These are phyloP conservation scores for Drosophila quadrilineata DNA, from an alignment of 1,140 invertebrate genomes.

Conservation along the genomic window DNA sequence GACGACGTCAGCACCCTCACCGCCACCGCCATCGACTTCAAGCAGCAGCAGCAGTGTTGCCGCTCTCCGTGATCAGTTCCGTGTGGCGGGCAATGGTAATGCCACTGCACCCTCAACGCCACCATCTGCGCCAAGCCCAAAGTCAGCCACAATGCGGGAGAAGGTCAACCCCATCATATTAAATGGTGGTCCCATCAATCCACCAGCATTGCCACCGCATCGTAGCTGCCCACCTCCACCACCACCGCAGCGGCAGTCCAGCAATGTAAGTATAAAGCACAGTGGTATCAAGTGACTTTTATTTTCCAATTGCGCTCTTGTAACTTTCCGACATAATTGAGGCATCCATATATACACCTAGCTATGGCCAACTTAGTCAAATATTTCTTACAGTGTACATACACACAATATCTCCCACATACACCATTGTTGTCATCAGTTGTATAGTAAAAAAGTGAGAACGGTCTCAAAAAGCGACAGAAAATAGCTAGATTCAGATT, in stretches of 20 bases:
- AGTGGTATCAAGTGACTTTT: slow-evolving; percentile 44
- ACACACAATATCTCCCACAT: no score
- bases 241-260: slow-evolving; percentile 73
- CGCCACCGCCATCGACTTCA: slow-evolving; percentile 57
- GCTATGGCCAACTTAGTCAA: no score
- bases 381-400: no score
- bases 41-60: slow-evolving; percentile 72
- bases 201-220: slow-evolving; percentile 76
- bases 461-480: no score
- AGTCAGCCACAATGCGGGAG: slow-evolving; percentile 50
- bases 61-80: slow-evolving; percentile 71
- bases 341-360: no score
- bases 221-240: slow-evolving; percentile 76
- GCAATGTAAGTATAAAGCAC: slow-evolving; percentile 72
- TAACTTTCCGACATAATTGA: no score
- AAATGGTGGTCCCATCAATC: slow-evolving; percentile 71
- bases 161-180: slow-evolving; percentile 69
- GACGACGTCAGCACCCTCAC: slow-evolving; percentile 40
- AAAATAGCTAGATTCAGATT: no score
- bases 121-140: slow-evolving; percentile 53
- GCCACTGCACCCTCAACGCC: slow-evolving; percentile 38
- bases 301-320: no score
- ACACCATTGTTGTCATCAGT: no score
- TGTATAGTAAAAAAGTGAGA: no score
- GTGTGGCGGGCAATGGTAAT: slow-evolving; percentile 25